These are phyloP conservation scores for Atrichornis clamosus DNA, from an alignment of 2,113 vertebrate genomes.

Conservation along the genomic window DNA sequence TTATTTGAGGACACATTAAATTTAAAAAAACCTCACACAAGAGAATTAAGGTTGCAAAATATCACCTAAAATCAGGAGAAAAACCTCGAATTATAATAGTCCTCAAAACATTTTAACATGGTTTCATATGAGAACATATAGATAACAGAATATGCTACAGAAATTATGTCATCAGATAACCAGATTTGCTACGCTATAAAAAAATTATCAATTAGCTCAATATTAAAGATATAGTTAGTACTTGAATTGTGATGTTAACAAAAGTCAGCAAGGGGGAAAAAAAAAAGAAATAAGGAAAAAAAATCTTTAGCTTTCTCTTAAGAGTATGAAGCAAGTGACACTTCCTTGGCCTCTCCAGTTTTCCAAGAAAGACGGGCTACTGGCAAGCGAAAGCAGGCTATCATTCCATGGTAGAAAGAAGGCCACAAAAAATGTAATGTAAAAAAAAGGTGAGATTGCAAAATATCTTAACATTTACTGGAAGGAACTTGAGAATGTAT, in stretches of 20 bases:
- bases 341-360: background rate
- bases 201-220: background rate
- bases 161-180: background rate
- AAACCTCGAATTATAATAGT: background rate
- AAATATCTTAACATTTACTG: background rate
- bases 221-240: background rate
- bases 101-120: background rate
- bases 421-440: background rate
- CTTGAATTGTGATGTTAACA: background rate
- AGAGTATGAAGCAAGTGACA: background rate
- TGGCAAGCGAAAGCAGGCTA: background rate
- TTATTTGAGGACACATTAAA: background rate
- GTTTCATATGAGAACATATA: background rate
- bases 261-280: background rate
- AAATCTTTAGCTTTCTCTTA: background rate
- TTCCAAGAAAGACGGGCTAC: background rate
- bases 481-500: background rate
- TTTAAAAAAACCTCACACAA: background rate
- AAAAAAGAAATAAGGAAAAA: background rate
- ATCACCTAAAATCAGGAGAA: background rate
- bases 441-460: background rate
- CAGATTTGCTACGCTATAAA: background rate
- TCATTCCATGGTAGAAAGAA: background rate
- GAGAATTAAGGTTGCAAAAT: background rate
- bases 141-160: background rate